Evolutionary conservation across 2,113 vertebrate species (phyloP).

Genomic region (Hippocampus guttulatus): DNA sequence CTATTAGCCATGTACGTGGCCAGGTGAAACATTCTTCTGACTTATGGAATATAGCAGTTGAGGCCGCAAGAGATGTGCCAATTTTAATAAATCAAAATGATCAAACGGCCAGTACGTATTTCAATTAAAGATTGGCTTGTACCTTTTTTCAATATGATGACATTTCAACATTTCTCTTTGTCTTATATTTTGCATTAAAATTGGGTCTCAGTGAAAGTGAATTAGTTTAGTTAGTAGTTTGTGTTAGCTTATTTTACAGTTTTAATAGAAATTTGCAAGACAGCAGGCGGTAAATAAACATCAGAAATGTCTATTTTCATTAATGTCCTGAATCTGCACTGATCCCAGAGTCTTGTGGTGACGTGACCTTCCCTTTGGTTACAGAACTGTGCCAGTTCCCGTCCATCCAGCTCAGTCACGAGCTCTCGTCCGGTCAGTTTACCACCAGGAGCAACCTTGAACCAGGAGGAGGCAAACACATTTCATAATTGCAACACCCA

Average conservation of each 20-base stretch:
- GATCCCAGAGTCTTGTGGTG: background rate
- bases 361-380: constrained; percentile 9
- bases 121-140: background rate
- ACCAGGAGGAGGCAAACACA: constrained; percentile 52
- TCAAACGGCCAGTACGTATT: background rate
- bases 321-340: no score
- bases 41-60: background rate
- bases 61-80: background rate
- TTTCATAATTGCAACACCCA: constrained; percentile 14
- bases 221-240: background rate
- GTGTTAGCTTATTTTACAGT: no score
- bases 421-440: constrained; percentile 63
- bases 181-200: background rate
- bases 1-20: no score
- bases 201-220: background rate
- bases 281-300: background rate
- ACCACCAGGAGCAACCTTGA: constrained; percentile 42
- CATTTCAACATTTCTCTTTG: background rate
- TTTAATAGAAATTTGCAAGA: background rate
- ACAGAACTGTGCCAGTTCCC: constrained; percentile 70
- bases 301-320: background rate
- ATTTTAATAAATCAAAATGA: background rate
- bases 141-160: background rate
- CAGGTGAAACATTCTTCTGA: background rate
- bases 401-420: constrained; percentile 67